Evolutionary conservation across 1,140 invertebrate species (phyloP), one percentile per base, ranked within the genome.

Genomic region (Druon quercuslanigerum): DNA sequence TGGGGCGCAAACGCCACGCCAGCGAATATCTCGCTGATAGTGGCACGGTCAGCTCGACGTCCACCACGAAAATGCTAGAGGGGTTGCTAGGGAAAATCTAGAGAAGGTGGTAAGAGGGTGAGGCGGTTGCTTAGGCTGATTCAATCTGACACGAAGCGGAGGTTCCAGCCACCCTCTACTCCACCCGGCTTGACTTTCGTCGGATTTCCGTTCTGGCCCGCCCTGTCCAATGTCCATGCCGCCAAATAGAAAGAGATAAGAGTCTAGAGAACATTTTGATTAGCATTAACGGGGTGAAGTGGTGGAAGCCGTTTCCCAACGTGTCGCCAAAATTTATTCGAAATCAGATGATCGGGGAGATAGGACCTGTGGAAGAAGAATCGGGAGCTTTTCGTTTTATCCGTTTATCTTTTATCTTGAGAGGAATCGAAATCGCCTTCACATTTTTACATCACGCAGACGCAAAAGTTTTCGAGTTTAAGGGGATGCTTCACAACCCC

Each of bases 21-120:
- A 89, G 87, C 88, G 86, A 89, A 89, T 89, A 89, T 89, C 86
- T 82, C 79, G 87, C 86, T 86, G 87, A 89, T 89, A 89, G 87
- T 85, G 82, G 40, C 56, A 50, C 40, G 74, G 25, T 57, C 51
- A 74, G 60, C 54, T 75, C 51, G 13, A 20, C 66, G 54, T 51
- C 60, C 70, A 74, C 19, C 72, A 74, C 71, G 79, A 77, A 80
- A 80, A 82, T 83, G 79, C 73, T 73, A 71, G 57, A 57, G 72
- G 74, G 56, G 79, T 60, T 56, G 74, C 50, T 71, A 52, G 71
- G 52, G 74, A 79, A 82, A 79, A 79, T 82, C 78, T 79, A 71
- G 54, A 51, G 79, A 82, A 51, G 80, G 73, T 73, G 78, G 78
- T 77, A 54, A 57, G 73, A 76, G 82, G 73, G 77, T 77, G 80